Percentiles rank a stretch among this genome's conserved stretches.
phyloP scores from a whole-genome alignment of 1,140 invertebrate species.

The Sipha flava region DNA sequence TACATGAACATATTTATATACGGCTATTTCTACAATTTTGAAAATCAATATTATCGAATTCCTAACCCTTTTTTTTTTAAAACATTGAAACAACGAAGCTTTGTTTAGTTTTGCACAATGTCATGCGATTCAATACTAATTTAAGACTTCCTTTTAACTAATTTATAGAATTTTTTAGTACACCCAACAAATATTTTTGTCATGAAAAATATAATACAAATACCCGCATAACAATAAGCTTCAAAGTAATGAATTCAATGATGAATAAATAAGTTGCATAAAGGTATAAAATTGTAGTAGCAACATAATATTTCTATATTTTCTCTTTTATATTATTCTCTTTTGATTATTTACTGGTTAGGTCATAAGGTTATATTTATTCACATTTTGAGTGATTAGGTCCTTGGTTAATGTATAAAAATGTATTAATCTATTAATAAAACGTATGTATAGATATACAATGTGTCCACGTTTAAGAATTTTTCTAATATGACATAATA shows the following conservation, averaged over 20 bases:
- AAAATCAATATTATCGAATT: neutral
- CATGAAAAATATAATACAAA: neutral
- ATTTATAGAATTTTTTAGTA: neutral
- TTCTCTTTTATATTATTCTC: too few relatives aligned
- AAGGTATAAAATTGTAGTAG: too few relatives aligned
- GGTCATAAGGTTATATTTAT: neutral
- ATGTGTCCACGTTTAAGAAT: neutral
- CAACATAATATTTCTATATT: too few relatives aligned
- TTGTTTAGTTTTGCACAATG: neutral
- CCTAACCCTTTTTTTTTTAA: neutral
- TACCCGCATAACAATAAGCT: too few relatives aligned
- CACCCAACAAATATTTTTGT: neutral
- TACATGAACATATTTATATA: neutral
- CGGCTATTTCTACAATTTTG: neutral
- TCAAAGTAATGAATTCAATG: too few relatives aligned
- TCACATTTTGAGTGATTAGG: neutral
- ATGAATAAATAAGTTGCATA: too few relatives aligned
- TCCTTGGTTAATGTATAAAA: neutral
- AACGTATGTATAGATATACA: neutral
- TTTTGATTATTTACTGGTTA: too few relatives aligned
- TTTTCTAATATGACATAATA: neutral
- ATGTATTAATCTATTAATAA: slow-evolving; percentile 1
- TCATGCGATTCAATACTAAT: neutral
- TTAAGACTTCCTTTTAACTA: neutral
- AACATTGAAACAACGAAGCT: neutral